Evolutionary conservation across 2,113 vertebrate genomes (phyloP), one percentile per base, ranked within the genome.

Genomic region (Reinhardtius hippoglossoides): DNA sequence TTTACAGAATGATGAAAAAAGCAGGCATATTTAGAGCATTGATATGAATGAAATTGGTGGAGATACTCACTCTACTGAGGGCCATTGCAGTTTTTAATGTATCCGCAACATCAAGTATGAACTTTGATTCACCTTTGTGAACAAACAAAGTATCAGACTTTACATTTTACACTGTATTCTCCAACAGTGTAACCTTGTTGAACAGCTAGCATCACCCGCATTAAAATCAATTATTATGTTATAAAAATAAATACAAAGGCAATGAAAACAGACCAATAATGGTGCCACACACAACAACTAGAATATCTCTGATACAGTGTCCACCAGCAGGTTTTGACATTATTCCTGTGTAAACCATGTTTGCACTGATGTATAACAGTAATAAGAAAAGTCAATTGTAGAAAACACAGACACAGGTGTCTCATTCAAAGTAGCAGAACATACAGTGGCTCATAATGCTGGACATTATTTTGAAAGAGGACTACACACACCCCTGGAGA

Each of bases 361-460:
- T 74, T 68, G 68, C 27, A 26, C 13, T 71, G 74, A 69, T 80
- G 67, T 54, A 57, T 62, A 65, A 57, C 35, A 52, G 50, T 13
- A 71, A 80, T 56, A 65, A 78, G 44, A 52, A 58, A 56, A 69
- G 55, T 63, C 48, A 55, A 44, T 50, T 40, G 46, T 13, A 21
- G 18, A 18, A 44, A 48, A 37, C 26, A 20, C 58, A 15, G 10
- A 56, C 24, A 13, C 23, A 16, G 7, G 31, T 20, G 52, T 68
- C 62, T 65, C 20, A 40, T 24, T 44, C 40, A 65, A 31, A 46
- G 50, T 8, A 26, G 66, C 48, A 31, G 48, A 70, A 55, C 31
- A 2, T 18, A 5, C 48, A 4, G 14, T 4, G 65, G 37, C 20
- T 59, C 44, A 44, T 10, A 76, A 61, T 13, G 20, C 1, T 2